phyloP scores from a whole-genome alignment of 1,140 invertebrate genomes.

The Dolichoris vasculosae region DNA sequence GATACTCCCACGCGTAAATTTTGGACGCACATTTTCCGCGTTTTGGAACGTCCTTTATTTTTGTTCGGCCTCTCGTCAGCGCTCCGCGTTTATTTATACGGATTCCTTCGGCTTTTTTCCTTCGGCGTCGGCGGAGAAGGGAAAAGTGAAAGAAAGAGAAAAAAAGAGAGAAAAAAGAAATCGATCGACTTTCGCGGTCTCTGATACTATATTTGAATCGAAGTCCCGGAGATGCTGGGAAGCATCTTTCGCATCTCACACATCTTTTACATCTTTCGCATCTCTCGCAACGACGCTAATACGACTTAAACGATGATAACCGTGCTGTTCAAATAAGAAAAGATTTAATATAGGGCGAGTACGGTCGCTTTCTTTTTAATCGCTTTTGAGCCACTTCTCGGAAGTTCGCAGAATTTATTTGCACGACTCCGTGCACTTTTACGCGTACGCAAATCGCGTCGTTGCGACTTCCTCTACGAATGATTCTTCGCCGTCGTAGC shows the following conservation, averaged over 20 bases:
- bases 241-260: background rate
- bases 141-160: no score
- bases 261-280: background rate
- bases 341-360: background rate
- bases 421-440: background rate
- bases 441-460: background rate
- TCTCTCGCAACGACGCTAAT: background rate
- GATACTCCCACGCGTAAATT: no score
- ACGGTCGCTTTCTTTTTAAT: background rate
- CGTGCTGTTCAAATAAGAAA: background rate
- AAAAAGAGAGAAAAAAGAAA: no score
- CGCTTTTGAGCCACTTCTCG: conserved; percentile 17
- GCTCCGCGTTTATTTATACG: no score
- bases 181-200: no score
- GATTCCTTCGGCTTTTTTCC: no score
- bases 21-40: no score
- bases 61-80: no score
- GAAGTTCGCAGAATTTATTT: conserved; percentile 29
- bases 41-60: no score
- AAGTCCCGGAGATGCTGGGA: background rate
- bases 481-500: background rate
- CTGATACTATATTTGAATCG: no score
- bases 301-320: background rate
- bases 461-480: conserved; percentile 14
- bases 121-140: no score